These are phyloP conservation scores for Holocentrus rufus DNA, from an alignment of 2,797 vertebrate species.

Conservation along the genomic window DNA sequence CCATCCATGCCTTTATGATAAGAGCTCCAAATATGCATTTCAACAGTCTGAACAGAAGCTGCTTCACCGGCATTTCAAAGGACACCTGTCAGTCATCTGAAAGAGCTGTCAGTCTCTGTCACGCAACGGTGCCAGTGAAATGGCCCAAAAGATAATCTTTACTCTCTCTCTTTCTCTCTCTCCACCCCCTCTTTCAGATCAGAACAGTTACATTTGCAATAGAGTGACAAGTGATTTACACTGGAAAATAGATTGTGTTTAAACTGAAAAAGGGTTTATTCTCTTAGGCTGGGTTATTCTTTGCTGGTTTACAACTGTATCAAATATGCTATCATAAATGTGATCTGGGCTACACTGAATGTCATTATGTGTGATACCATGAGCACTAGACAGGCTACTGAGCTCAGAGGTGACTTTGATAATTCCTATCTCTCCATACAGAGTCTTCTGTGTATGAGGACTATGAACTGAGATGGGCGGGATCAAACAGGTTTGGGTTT, in stretches of 20 bases:
- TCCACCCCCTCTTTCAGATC: slow-evolving; percentile 85
- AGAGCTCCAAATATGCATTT: slow-evolving; percentile 99
- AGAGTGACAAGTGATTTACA: slow-evolving; percentile 99
- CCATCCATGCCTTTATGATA: slow-evolving; percentile 99
- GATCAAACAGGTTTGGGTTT: slow-evolving; percentile 62
- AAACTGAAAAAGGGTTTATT: slow-evolving; percentile 86
- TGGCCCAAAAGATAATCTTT: slow-evolving; percentile 98
- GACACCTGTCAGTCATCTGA: slow-evolving; percentile 99
- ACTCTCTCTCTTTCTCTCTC: slow-evolving; percentile 82
- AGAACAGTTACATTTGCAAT: slow-evolving; percentile 91
- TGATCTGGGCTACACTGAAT: slow-evolving; percentile 87
- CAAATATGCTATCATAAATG: slow-evolving; percentile 89
- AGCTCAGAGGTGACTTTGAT: slow-evolving; percentile 92
- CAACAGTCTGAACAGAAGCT: slow-evolving; percentile 98
- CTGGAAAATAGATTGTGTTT: slow-evolving; percentile 90
- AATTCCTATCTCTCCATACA: slow-evolving; percentile 82
- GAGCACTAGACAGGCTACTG: slow-evolving; percentile 83
- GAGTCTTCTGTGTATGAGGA: slow-evolving; percentile 63
- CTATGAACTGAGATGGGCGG: slow-evolving; percentile 32
- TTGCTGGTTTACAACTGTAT: slow-evolving; percentile 90
- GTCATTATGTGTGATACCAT: slow-evolving; percentile 86
- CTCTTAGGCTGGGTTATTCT: slow-evolving; percentile 89
- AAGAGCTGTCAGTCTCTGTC: slow-evolving; percentile 97
- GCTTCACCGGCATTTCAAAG: slow-evolving; percentile 98
- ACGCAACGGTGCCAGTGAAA: slow-evolving; percentile 89